Conservation (phyloP, 23 tunicate genomes). For the Aplidium turbinatum region DNA sequence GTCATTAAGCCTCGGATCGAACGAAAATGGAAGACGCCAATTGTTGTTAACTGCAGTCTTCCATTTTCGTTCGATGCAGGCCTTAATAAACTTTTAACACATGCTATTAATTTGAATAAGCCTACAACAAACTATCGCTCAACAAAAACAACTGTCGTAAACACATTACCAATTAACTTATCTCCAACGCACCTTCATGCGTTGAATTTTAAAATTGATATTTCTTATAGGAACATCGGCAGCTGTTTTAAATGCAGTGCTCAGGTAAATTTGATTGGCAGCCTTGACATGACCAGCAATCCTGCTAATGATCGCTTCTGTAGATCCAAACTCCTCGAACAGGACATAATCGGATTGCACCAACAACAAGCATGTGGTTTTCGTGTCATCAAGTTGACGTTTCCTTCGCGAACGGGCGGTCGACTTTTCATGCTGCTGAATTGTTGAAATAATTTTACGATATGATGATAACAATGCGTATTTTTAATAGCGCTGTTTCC, state of each 20-base stretch:
- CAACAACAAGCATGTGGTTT: conserved; percentile 58
- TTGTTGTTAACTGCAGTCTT: too few species aligned
- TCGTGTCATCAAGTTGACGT: conserved; percentile 39
- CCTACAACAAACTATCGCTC: too few species aligned
- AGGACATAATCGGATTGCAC: conserved; percentile 72
- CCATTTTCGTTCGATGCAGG: too few species aligned
- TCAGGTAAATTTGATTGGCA: conserved; percentile 53
- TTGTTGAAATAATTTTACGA: neutral
- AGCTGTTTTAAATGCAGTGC: conserved; percentile 47
- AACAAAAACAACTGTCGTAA: too few species aligned
- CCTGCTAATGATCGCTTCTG: conserved; percentile 66
- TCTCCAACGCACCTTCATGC: too few species aligned
- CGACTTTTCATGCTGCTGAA: neutral
- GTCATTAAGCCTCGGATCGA: too few species aligned
- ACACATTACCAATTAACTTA: too few species aligned
- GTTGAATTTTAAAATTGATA: too few species aligned
- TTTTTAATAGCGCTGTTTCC: too few species aligned
- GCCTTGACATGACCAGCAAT: conserved; percentile 91
- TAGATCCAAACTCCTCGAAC: conserved; percentile 34
- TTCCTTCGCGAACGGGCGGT: conserved; percentile 8
- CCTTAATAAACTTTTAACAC: too few species aligned
- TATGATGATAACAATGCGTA: neutral
- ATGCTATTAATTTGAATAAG: too few species aligned
- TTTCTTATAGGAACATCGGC: neutral
- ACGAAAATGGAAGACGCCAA: too few species aligned